Base-by-base conservation (phyloP, 2,797 vertebrate species). In the Melanogrammus aeglefinus region DNA sequence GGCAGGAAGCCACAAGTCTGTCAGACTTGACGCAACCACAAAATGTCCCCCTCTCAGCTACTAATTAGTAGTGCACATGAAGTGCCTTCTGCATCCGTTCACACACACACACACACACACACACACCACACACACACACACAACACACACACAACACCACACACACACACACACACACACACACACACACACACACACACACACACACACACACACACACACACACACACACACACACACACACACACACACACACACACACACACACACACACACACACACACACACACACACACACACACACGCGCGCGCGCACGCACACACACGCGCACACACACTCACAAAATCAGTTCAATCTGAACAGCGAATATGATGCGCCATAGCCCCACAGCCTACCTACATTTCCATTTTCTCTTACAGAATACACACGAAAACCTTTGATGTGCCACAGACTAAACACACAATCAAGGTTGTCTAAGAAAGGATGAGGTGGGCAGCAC, bases 401-500 rank as follows among this genome's bases (percentile, higher is more conserved):
- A 77, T 76, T 74, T 79, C 14, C 24, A n/a, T 71, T 71, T 13
- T n/a, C 8, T n/a, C 6, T 16, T 21, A 57, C 75, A 36, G 76
- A 77, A 78, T 39, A 44, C 6, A 47, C 76, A 27, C 75, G 80
- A 73, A 21, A 21, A 12, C 74, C 77, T 87, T 83, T 87, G 82
- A 91, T 85, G 85, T 63, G 76, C 77, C 69, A 1, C 83, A 90
- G 89, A 88, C 89, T 89, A 90, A 90, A 90, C 87, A 89, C 44
- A 83, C 79, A 85, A 79, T 86, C 88, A 84, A 41, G 13, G 39
- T 70, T n/a, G 73, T 51, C 81, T 80, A 36, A 85, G 79, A 79
- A 84, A 76, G 74, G 76, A 86, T 84, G 87, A 92, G 82, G 80
- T 85, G 79, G 83, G 80, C 81, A 85, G 57, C 73, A 74, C 74